A percentile compares a stretch with the other conserved stretches of the same genome.
These are phyloP conservation scores for Noctua janthina DNA, from an alignment of 2,888 invertebrate species.

Conservation along the genomic window DNA sequence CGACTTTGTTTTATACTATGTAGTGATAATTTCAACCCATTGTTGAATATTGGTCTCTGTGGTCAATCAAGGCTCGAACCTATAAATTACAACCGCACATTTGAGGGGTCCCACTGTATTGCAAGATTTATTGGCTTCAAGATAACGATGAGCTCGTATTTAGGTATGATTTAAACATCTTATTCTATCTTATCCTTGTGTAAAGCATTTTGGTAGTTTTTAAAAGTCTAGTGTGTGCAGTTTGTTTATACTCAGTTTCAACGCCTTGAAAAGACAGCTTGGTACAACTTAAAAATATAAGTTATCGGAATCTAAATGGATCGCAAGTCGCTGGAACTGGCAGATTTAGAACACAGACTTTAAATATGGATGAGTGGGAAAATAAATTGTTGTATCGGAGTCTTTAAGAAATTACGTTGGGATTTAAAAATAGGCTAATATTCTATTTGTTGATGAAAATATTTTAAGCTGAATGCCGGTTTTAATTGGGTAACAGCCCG, in stretches of 20 bases:
- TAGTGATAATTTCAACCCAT: not conserved
- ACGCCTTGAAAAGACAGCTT: not conserved
- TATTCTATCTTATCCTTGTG: not conserved
- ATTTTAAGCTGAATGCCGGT: not conserved
- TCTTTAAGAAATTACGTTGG: not conserved
- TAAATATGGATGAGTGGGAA: conserved; percentile 28
- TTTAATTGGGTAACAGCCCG: not conserved
- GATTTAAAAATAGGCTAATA: not conserved
- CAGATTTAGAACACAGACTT: conserved; percentile 43
- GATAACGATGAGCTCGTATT: not conserved
- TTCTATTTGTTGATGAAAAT: not conserved
- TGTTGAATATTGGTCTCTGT: not conserved
- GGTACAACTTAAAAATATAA: conserved; percentile 6
- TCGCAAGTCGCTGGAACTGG: conserved; percentile 24
- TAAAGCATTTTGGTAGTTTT: not conserved
- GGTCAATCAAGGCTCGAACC: not conserved
- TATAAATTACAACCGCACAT: not conserved
- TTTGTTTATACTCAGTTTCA: not conserved
- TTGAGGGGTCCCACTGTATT: not conserved
- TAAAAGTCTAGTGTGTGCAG: not conserved
- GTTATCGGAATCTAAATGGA: conserved; percentile 3
- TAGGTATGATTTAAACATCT: not conserved
- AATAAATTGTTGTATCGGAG: not conserved
- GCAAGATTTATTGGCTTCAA: not conserved
- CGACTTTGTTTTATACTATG: no score